Evolutionary conservation across 1,140 invertebrate genomes (phyloP).

Genomic region (Neodiprion lecontei): DNA sequence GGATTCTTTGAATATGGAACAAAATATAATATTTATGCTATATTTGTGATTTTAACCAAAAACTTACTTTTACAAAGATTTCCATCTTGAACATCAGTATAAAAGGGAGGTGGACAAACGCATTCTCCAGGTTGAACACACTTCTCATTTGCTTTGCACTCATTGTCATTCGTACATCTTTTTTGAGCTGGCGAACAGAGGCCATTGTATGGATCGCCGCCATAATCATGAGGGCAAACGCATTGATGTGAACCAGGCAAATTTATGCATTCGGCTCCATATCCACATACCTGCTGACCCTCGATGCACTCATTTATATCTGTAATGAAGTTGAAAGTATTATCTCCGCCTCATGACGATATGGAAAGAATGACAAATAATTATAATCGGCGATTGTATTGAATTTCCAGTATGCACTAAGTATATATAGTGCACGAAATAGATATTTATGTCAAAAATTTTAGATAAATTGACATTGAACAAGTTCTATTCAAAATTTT

Average conservation of each 20-base stretch:
- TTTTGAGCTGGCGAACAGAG: conserved; percentile 82
- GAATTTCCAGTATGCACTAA: too few species aligned
- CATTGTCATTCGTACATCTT: conserved; percentile 79
- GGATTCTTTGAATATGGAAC: too few species aligned
- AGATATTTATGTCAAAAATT: conserved; percentile 13
- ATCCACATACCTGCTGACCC: conserved; percentile 78
- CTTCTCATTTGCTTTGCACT: conserved; percentile 87
- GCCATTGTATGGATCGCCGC: conserved; percentile 66
- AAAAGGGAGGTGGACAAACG: conserved; percentile 87
- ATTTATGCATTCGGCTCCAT: conserved; percentile 86
- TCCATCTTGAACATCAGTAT: conserved; percentile 78
- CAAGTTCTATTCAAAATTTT: too few species aligned
- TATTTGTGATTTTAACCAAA: too few species aligned
- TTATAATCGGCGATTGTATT: too few species aligned
- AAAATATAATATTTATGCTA: too few species aligned
- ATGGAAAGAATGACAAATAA: too few species aligned
- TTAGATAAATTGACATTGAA: neutral
- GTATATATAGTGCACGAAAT: neutral
- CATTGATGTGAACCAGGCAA: conserved; percentile 80
- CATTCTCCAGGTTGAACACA: conserved; percentile 91
- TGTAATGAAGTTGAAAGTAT: conserved; percentile 27
- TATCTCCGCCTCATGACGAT: neutral
- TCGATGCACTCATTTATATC: conserved; percentile 86
- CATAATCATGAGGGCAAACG: conserved; percentile 80
- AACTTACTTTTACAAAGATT: conserved; percentile 82